Evolutionary conservation across 2,888 invertebrate species (phyloP).

Genomic region (Phyto melanocephala): DNA sequence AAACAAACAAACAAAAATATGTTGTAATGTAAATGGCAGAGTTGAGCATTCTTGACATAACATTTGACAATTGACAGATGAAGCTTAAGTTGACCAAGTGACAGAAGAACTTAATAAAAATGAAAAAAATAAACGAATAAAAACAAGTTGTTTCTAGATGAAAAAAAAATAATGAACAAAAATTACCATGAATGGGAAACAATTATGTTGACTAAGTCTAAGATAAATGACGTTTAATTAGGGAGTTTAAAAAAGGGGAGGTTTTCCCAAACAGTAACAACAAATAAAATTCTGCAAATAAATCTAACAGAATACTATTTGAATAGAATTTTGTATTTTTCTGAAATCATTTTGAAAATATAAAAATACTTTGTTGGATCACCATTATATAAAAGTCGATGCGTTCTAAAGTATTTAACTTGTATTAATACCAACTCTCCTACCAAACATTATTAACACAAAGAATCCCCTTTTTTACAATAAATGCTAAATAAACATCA

Average conservation of each 20-base stretch:
- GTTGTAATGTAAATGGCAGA: conserved; percentile 3
- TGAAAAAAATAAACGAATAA: neutral
- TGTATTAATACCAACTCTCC: too few relatives aligned
- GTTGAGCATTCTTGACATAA: conserved; percentile 27
- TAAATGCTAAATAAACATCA: conserved; percentile 22
- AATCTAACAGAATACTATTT: too few relatives aligned
- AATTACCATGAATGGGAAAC: conserved; percentile 31
- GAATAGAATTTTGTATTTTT: too few relatives aligned
- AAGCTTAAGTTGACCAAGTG: conserved; percentile 66
- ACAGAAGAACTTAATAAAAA: conserved; percentile 65
- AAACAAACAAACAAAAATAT: conserved; percentile 19
- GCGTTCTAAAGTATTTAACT: too few relatives aligned
- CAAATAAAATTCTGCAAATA: neutral
- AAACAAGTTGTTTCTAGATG: conserved; percentile 19
- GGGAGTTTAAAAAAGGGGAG: conserved; percentile 14
- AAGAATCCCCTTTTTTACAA: neutral
- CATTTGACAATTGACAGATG: conserved; percentile 74
- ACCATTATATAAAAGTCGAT: too few relatives aligned
- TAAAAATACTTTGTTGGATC: too few relatives aligned
- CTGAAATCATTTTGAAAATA: too few relatives aligned
- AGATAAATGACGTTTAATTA: conserved; percentile 60
- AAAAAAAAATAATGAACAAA: neutral
- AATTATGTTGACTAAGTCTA: conserved; percentile 53
- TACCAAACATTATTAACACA: neutral
- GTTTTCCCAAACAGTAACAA: neutral